Percentiles rank a stretch among this genome's conserved stretches.
Conservation (phyloP, 2,797 vertebrate species). For the Macropus fuliginosus region DNA sequence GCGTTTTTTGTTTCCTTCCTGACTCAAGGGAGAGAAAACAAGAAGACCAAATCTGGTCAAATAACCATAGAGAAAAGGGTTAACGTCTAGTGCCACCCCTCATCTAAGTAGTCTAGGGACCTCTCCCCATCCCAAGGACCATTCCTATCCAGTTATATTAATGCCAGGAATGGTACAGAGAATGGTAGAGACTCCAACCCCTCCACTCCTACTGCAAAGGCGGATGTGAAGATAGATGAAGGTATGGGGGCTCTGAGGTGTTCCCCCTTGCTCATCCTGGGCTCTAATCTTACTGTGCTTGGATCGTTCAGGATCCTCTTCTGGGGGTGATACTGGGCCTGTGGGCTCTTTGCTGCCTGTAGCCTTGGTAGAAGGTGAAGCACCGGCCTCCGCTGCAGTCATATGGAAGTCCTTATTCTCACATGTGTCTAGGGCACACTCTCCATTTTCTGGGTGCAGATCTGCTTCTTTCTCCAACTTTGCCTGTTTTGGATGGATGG, state of each 20-base stretch:
- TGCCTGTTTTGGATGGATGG: constrained; percentile 89
- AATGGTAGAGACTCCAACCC: background rate
- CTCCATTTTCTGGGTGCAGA: constrained; percentile 90
- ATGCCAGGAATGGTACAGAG: background rate
- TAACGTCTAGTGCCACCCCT: background rate
- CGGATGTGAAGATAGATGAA: background rate
- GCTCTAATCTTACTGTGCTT: constrained; percentile 95
- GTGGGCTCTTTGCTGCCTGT: constrained; percentile 86
- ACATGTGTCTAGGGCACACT: constrained; percentile 83
- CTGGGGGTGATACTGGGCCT: constrained; percentile 85
- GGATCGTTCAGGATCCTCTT: constrained; percentile 95
- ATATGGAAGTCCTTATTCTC: constrained; percentile 85
- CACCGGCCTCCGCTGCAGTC: constrained; percentile 80
- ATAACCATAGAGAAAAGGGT: constrained; percentile 72
- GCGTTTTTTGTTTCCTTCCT: constrained; percentile 99
- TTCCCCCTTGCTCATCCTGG: background rate
- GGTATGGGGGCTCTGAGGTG: too few relatives aligned
- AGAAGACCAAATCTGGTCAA: constrained; percentile 87
- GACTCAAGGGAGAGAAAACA: constrained; percentile 89
- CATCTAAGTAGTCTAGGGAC: background rate
- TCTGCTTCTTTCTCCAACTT: constrained; percentile 90
- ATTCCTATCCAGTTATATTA: background rate
- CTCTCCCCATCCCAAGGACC: background rate
- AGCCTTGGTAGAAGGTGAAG: constrained; percentile 78
- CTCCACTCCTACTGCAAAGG: background rate